A percentile compares a stretch with the other conserved stretches of the same genome.
phyloP scores from a whole-genome alignment of 1,140 invertebrate genomes.

The Drosophila obscura region DNA sequence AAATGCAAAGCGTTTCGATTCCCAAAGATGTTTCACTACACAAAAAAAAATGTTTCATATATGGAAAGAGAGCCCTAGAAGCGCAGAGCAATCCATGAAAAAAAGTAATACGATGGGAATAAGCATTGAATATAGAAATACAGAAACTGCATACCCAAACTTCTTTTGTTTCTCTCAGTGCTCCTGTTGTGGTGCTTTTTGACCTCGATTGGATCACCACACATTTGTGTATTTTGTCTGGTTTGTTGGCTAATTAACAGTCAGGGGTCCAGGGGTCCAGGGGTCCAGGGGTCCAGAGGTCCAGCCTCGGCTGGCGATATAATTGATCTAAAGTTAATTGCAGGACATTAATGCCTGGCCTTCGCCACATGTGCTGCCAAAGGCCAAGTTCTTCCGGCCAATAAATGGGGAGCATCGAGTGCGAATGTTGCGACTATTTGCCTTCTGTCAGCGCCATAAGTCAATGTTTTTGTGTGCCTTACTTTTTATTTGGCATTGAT shows the following conservation, averaged over 20 bases:
- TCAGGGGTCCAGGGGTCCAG: neutral
- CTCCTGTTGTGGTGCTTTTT: too few relatives aligned
- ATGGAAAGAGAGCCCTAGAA: too few relatives aligned
- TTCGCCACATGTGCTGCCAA: constrained; percentile 64
- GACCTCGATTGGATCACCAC: neutral
- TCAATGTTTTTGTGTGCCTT: constrained; percentile 55
- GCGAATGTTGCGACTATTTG: constrained; percentile 37
- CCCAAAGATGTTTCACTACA: too few relatives aligned
- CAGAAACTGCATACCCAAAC: too few relatives aligned
- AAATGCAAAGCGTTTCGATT: too few relatives aligned
- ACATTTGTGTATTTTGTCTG: constrained; percentile 22
- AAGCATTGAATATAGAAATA: too few relatives aligned
- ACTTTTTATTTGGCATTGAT: constrained; percentile 39
- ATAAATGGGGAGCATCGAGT: neutral
- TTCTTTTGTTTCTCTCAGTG: too few relatives aligned
- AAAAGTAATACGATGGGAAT: too few relatives aligned
- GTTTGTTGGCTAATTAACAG: constrained; percentile 40
- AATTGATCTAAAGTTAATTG: constrained; percentile 81
- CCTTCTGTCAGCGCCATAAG: constrained; percentile 55
- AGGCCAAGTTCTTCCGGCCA: constrained; percentile 62
- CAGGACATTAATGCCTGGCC: constrained; percentile 60
- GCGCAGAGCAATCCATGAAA: too few relatives aligned
- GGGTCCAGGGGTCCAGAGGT: neutral
- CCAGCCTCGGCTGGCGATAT: constrained; percentile 31
- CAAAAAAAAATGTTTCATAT: too few relatives aligned